Percentiles rank a stretch among this genome's conserved stretches.
Conservation (phyloP, 2,113 vertebrate genomes). For the Alouatta palliata region DNA sequence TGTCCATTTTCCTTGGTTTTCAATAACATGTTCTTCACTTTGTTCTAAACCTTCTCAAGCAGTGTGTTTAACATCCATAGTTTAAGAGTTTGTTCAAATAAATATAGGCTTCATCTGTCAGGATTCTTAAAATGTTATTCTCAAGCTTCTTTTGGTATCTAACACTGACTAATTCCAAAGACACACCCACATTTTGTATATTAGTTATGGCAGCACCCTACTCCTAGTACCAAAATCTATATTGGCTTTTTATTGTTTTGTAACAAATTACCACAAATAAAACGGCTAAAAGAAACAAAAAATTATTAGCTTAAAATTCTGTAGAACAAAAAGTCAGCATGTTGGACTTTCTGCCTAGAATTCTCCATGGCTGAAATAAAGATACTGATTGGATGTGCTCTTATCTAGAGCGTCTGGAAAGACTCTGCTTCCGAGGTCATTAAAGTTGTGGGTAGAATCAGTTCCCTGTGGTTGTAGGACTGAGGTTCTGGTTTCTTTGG, state of each 20-base stretch:
- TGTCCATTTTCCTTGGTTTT: not conserved
- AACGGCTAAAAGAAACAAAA: not conserved
- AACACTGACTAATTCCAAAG: not conserved
- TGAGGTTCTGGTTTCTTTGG: not conserved
- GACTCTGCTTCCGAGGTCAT: not conserved
- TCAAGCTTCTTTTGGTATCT: not conserved
- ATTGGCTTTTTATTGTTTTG: not conserved
- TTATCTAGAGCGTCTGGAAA: not conserved
- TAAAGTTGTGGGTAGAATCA: not conserved
- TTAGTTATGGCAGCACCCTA: not conserved
- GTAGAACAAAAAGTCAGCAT: not conserved
- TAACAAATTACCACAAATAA: not conserved
- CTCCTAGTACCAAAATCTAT: not conserved
- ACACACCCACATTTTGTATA: not conserved
- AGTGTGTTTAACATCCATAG: not conserved
- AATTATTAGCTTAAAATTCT: not conserved
- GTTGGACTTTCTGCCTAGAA: not conserved
- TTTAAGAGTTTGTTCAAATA: not conserved
- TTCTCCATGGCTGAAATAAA: not conserved
- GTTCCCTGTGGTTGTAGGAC: not conserved
- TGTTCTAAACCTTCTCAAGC: not conserved
- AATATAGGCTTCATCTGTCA: not conserved
- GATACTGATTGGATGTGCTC: not conserved
- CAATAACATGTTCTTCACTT: not conserved
- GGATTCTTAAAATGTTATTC: not conserved